These are phyloP conservation scores for Agrotis exclamationis DNA, from an alignment of 2,888 invertebrate species.

Conservation along the genomic window DNA sequence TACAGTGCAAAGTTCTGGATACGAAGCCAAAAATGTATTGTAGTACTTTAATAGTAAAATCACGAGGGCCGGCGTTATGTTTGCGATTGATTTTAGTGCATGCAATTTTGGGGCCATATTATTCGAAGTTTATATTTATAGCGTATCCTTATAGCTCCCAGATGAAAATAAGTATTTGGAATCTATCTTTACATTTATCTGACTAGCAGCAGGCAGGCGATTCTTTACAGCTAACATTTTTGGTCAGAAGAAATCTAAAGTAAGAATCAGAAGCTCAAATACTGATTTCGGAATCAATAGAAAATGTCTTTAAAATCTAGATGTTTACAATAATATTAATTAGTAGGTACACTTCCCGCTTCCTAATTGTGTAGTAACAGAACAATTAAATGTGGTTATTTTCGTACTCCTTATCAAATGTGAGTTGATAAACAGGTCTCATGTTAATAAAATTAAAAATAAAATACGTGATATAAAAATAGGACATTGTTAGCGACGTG, in stretches of 20 bases:
- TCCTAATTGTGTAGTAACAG: slow-evolving; percentile 12
- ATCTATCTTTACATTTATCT: not conserved
- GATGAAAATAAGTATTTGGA: not conserved
- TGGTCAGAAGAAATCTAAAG: too few species aligned
- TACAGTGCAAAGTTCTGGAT: slow-evolving; percentile 33
- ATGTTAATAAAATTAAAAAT: not conserved
- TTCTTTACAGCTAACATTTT: too few species aligned
- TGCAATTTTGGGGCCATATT: slow-evolving; percentile 27
- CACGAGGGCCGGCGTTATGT: slow-evolving; percentile 40
- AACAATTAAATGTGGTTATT: slow-evolving; percentile 24
- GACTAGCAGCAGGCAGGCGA: too few species aligned
- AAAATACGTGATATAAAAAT: not conserved
- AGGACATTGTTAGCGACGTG: not conserved
- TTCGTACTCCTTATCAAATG: slow-evolving; percentile 23
- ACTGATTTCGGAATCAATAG: not conserved
- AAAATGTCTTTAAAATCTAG: not conserved
- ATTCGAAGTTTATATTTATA: slow-evolving; percentile 17
- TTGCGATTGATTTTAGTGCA: slow-evolving; percentile 32
- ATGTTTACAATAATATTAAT: slow-evolving; percentile 18
- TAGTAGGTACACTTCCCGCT: not conserved
- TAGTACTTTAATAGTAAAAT: slow-evolving; percentile 43
- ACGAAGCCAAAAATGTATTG: slow-evolving; percentile 44
- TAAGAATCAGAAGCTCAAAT: not conserved
- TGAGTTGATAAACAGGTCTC: slow-evolving; percentile 16
- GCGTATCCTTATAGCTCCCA: slow-evolving; percentile 2